A percentile compares a stretch with the other conserved stretches of the same genome.
Conservation (phyloP, 2,888 invertebrate species). For the Coenonympha glycerion region DNA sequence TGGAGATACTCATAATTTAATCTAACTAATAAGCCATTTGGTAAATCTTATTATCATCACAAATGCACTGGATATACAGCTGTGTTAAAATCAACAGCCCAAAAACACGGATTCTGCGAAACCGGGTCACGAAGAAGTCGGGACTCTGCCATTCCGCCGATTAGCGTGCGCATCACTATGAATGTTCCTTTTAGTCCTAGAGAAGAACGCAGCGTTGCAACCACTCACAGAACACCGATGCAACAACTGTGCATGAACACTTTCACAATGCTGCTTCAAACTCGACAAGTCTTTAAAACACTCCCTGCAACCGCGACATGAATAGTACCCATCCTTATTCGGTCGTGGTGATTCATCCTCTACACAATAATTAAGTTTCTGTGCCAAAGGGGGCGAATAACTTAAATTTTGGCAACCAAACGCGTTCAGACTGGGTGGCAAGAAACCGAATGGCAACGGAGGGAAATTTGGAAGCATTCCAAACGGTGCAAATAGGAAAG, state of each 20-base stretch:
- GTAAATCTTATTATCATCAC: slow-evolving; percentile 63
- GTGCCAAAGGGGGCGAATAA: slow-evolving; percentile 51
- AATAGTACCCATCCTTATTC: slow-evolving; percentile 80
- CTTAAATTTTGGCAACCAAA: slow-evolving; percentile 58
- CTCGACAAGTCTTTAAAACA: slow-evolving; percentile 77
- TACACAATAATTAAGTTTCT: slow-evolving; percentile 76
- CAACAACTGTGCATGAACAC: slow-evolving; percentile 80
- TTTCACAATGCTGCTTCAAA: slow-evolving; percentile 84
- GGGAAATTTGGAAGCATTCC: slow-evolving; percentile 70
- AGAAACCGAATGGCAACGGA: slow-evolving; percentile 61
- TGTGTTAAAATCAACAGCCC: slow-evolving; percentile 22
- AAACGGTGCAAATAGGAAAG: slow-evolving; percentile 68
- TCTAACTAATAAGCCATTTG: slow-evolving; percentile 46
- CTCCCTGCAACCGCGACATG: slow-evolving; percentile 82
- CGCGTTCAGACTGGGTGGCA: slow-evolving; percentile 63
- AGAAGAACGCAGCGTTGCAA: slow-evolving; percentile 86
- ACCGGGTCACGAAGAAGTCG: slow-evolving; percentile 55
- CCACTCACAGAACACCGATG: slow-evolving; percentile 85
- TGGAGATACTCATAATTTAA: slow-evolving; percentile 36
- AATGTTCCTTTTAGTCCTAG: slow-evolving; percentile 84
- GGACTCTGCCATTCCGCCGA: slow-evolving; percentile 48
- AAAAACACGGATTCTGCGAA: slow-evolving; percentile 25
- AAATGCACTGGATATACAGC: slow-evolving; percentile 52
- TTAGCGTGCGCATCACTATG: slow-evolving; percentile 81
- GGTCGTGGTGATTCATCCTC: slow-evolving; percentile 81